Base-by-base conservation (phyloP, 2,888 invertebrate species). In the Liopterus haemorrhoidalis region DNA sequence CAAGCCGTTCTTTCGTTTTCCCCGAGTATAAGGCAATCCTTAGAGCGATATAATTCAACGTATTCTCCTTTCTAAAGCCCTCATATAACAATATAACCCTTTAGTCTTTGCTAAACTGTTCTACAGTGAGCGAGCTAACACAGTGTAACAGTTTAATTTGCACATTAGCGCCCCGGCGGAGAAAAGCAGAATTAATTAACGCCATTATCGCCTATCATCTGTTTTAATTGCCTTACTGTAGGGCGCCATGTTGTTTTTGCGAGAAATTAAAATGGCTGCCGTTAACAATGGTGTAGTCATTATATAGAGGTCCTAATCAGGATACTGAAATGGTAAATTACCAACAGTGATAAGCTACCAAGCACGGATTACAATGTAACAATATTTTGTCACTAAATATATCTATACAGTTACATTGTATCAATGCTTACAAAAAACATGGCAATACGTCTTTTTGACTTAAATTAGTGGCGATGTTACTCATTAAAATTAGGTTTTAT, bases 161-260 rank as follows among this genome's bases (percentile, higher is more conserved):
- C 67, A 67, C 69, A 69, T 69, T 68, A 68, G 66, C 65, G 59
- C 60, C 65, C 32, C 65, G 65, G 63, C 66, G 64, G 67, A 68
- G 68, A 68, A 68, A 68, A 68, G 63, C 64, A 64, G 68, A 69
- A 69, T 69, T 69, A 69, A 69, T 69, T 69, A 69, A 69, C 64
- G 67, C 68, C 61, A 68, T 69, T 69, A 69, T 69, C 69, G 68
- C 67, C 68, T 67, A 68, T 69, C 69, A 69, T 69, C 69, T 67
- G 69, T 66, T 69, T 69, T 68, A 69, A 69, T 69, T 69, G 69
- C 69, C 66, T 65, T 40, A 45, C 32, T 49, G 12, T 55, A 61
- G 66, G 60, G 64, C 66, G 68, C 67, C 67, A 67, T 68, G 67
- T 68, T 68, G 68, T 68, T 68, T 68, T 68, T 68, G 65, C 65